Conservation (phyloP, 1,140 invertebrate genomes). For the Trachymyrmex cornetzi region DNA sequence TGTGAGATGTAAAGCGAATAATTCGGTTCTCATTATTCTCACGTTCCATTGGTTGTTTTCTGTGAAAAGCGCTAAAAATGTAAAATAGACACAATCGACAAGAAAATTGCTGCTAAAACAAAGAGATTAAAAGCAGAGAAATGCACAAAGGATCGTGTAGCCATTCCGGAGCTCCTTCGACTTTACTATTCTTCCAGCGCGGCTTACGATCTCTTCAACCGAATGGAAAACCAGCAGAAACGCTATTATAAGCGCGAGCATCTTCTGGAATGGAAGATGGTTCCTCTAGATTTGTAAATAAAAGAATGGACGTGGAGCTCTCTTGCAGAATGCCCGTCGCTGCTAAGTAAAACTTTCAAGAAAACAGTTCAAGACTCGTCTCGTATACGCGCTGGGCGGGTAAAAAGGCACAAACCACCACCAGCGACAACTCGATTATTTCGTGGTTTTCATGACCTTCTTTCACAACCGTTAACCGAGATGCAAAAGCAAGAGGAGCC, state of each 20-base stretch:
- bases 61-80: conserved; percentile 28
- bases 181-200: conserved; percentile 41
- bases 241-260: conserved; percentile 45
- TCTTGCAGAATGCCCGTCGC: neutral
- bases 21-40: conserved; percentile 13
- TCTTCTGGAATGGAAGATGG: conserved; percentile 37
- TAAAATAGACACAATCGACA: conserved; percentile 39
- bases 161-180: conserved; percentile 1
- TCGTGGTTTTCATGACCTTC: conserved; percentile 48
- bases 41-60: conserved; percentile 10
- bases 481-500: conserved; percentile 43
- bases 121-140: conserved; percentile 55
- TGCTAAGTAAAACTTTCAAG: conserved; percentile 10
- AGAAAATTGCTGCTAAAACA: conserved; percentile 47
- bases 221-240: conserved; percentile 36
- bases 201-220: conserved; percentile 45
- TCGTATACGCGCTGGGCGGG: neutral
- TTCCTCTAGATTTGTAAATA: conserved; percentile 43
- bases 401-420: neutral
- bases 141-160: conserved; percentile 30
- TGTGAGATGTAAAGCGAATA: neutral
- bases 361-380: conserved; percentile 16
- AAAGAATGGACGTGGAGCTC: conserved; percentile 9
- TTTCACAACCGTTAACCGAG: conserved; percentile 28
- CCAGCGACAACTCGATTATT: conserved; percentile 65